Evolutionary conservation across 1,140 invertebrate species (phyloP).

Genomic region (Ips nitidus): DNA sequence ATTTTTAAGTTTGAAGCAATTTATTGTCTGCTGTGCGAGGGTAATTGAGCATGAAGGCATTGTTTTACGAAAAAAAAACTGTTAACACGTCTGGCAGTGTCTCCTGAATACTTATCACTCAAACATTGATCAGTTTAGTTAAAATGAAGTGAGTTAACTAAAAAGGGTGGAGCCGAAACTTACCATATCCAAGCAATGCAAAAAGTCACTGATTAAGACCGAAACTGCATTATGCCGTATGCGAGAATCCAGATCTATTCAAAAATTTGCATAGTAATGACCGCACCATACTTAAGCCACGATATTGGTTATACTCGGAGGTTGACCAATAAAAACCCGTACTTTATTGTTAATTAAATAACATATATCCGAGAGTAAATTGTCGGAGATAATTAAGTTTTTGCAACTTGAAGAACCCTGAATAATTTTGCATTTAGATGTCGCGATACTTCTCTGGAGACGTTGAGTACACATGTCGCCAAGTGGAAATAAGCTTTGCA

Average conservation of each 20-base stretch:
- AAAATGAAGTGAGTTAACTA: too few species aligned
- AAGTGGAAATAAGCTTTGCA: constrained; percentile 20
- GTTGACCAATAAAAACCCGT: constrained; percentile 37
- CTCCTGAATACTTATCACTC: too few species aligned
- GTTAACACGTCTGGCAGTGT: too few species aligned
- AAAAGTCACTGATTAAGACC: constrained; percentile 7
- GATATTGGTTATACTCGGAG: constrained; percentile 29
- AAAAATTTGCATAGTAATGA: constrained; percentile 40
- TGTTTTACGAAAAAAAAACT: too few species aligned
- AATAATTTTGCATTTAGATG: constrained; percentile 32
- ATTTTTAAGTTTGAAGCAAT: too few species aligned
- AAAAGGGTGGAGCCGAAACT: not conserved
- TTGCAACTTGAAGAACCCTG: constrained; percentile 28
- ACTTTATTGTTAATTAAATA: constrained; percentile 43
- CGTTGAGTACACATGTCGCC: constrained; percentile 21
- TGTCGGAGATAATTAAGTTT: constrained; percentile 41
- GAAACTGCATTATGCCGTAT: constrained; percentile 2
- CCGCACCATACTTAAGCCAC: constrained; percentile 19
- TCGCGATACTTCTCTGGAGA: not conserved
- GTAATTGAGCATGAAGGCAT: too few species aligned
- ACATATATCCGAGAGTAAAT: constrained; percentile 39
- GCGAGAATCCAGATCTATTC: constrained; percentile 32
- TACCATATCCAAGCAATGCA: not conserved
- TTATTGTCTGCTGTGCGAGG: too few species aligned
- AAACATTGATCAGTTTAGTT: too few species aligned